Evolutionary conservation across 1,140 invertebrate species (phyloP), one percentile per base, ranked within the genome.

Genomic region (Orius insidiosus): DNA sequence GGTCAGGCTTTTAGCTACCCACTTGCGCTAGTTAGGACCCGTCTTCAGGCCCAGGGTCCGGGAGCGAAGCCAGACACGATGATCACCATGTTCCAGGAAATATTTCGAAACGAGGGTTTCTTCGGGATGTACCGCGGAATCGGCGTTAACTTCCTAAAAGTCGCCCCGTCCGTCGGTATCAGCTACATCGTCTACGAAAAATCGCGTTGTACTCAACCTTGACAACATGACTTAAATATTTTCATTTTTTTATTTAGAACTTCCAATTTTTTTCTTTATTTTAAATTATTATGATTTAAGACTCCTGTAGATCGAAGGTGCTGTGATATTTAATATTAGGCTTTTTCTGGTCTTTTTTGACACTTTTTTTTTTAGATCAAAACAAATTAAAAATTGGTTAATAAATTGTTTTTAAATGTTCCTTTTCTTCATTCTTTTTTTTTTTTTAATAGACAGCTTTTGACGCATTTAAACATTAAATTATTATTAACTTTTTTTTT

Each of bases 111-210:
- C 39, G 95, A 99, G 67, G 95, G 96, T 3, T 39, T 86, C 5
- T 60, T 69, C 2, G 96, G 96, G 3, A 71, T 99, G n/a, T 99
- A 99, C 63, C 73, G 95, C 31, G 96, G 96, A 19, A 84, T 99
- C 43, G 85, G 86, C 2, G 93, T 94, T 19, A 99, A 98, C n/a
- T 54, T 55, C 51, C 14, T 55, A 11, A 78, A 87, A 68, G 83
- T 78, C 18, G 67, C 81, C 50, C 93, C 93, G 10, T 89, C 93
- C 38, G 93, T 96, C 45, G 88, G n/a, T 56, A 96, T 96, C 53
- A 94, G 87, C 58, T 98, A 97, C 63, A 85, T 96, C n/a, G 89
- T 96, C 7, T 99, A 98, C 64, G 95, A 99, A 67, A 79, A 80
- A 57, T 76, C 80, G 19, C 76, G 71, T 79, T 54, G 68, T 77